A percentile compares a stretch with the other conserved stretches of the same genome.
Evolutionary conservation across 1,140 invertebrate genomes (phyloP).

Genomic region (Paraescarpia echinospica): DNA sequence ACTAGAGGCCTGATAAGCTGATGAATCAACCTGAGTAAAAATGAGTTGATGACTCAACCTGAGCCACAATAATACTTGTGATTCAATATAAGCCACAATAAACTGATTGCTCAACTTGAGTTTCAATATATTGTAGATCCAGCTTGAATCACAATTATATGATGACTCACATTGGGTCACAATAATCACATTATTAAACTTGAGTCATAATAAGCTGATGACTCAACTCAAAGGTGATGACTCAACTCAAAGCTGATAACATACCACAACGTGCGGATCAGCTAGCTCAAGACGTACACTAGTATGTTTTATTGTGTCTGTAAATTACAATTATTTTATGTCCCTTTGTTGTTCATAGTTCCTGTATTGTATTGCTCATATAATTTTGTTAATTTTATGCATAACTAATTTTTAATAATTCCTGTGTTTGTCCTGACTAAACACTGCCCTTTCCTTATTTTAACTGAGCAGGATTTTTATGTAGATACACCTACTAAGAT

Average conservation of each 20-base stretch:
- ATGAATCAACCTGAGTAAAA: neutral
- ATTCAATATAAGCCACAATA: too few species aligned
- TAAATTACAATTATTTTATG: neutral
- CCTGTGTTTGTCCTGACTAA: neutral
- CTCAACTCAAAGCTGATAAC: too few species aligned
- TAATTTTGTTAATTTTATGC: neutral
- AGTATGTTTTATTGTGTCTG: neutral
- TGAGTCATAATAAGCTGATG: too few species aligned
- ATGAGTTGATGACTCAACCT: neutral
- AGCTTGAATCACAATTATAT: too few species aligned
- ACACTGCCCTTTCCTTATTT: neutral
- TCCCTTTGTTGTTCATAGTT: neutral
- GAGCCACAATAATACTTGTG: neutral
- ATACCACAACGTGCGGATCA: too few species aligned
- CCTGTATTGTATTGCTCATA: neutral
- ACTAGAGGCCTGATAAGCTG: neutral
- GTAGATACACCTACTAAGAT: neutral
- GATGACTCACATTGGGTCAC: too few species aligned
- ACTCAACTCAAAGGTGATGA: too few species aligned
- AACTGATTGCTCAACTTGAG: too few species aligned
- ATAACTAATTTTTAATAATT: neutral
- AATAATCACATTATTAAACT: too few species aligned
- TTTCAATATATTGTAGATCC: too few species aligned
- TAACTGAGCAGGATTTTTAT: neutral
- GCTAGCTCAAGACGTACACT: too few species aligned